These are phyloP conservation scores for Drosophila micromelanica DNA, from an alignment of 1,140 invertebrate species.

Conservation along the genomic window DNA sequence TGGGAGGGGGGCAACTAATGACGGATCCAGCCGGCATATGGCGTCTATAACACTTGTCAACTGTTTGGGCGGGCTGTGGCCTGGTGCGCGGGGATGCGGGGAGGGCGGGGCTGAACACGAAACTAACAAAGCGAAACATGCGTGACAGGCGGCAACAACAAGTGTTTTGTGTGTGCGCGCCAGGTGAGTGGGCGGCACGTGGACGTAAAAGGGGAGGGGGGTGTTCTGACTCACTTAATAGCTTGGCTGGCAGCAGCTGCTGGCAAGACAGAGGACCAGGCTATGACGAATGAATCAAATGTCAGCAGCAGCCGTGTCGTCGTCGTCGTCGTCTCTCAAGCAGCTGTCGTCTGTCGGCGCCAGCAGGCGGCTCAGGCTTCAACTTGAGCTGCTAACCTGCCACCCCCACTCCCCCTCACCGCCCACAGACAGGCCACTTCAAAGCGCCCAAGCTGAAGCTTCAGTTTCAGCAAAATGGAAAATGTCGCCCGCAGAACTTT, in stretches of 20 bases:
- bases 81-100: background rate
- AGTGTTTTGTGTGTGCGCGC: conserved; percentile 68
- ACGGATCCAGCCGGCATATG: conserved; percentile 53
- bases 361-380: conserved; percentile 56
- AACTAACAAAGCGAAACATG: conserved; percentile 51
- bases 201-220: background rate
- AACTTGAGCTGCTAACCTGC: conserved; percentile 27
- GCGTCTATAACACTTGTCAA: conserved; percentile 61
- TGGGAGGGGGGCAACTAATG: conserved; percentile 52
- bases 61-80: conserved; percentile 19
- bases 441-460: conserved; percentile 70
- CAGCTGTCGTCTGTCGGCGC: conserved; percentile 77
- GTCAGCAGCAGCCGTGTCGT: conserved; percentile 75
- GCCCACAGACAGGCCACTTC: conserved; percentile 55
- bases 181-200: conserved; percentile 34
- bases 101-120: background rate
- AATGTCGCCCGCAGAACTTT: conserved; percentile 81
- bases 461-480: conserved; percentile 75
- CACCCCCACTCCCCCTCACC: background rate
- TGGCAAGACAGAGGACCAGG: conserved; percentile 41
- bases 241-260: conserved; percentile 61
- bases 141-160: conserved; percentile 65
- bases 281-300: conserved; percentile 82
- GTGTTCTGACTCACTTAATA: conserved; percentile 69
- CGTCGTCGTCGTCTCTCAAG: conserved; percentile 77